Conservation (phyloP, 64 coral and sea anemone species). For the Catalaphyllia jardinei region DNA sequence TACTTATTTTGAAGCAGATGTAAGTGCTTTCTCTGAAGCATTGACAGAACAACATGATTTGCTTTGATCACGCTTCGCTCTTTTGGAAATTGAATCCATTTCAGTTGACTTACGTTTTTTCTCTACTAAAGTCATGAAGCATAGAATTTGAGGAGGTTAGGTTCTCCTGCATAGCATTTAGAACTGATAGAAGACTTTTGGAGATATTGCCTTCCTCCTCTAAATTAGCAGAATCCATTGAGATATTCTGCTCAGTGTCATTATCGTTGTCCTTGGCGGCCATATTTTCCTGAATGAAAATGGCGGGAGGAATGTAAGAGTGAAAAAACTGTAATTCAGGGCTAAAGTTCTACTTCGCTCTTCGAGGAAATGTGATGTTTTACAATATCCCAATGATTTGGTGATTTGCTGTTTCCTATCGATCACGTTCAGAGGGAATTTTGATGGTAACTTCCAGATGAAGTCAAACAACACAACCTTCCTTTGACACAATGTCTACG, state of each 20-base stretch:
- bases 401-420: neutral
- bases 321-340: neutral
- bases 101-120: neutral
- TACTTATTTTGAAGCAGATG: slow-evolving; percentile 36
- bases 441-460: neutral
- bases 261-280: neutral
- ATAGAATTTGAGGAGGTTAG: slow-evolving; percentile 5
- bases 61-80: slow-evolving; percentile 28
- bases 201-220: neutral
- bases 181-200: neutral
- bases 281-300: neutral
- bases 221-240: neutral
- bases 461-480: neutral
- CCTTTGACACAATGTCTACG: slow-evolving; percentile 3
- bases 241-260: neutral
- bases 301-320: neutral
- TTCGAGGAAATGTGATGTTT: neutral
- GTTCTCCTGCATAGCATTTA: neutral
- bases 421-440: neutral
- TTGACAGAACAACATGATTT: neutral
- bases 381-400: neutral
- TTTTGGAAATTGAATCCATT: too few relatives aligned
- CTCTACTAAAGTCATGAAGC: neutral
- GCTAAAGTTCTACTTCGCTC: slow-evolving; percentile 11
- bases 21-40: slow-evolving; percentile 54